Conservation (phyloP, 2,888 invertebrate species). For the Heliconius erato region DNA sequence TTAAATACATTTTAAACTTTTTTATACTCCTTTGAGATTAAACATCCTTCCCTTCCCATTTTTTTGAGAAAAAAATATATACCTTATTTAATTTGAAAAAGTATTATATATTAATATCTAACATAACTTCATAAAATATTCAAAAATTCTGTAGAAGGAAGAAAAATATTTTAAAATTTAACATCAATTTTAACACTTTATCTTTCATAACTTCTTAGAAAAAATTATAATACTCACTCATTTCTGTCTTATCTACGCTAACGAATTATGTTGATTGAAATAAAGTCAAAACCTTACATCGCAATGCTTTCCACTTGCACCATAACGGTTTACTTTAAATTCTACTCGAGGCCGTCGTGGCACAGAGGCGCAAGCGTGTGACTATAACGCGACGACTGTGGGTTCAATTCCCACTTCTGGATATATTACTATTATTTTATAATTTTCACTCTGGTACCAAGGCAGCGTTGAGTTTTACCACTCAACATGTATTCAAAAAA, state of each 20-base stretch:
- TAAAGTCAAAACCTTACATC: too few species aligned
- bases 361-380: too few species aligned
- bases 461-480: too few species aligned
- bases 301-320: not conserved
- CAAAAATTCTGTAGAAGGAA: too few species aligned
- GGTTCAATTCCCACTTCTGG: too few species aligned
- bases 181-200: not conserved
- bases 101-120: not conserved
- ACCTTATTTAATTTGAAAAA: not conserved
- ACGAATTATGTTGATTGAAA: not conserved
- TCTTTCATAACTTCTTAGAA: not conserved
- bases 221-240: not conserved
- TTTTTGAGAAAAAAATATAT: not conserved
- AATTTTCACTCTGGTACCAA: too few species aligned
- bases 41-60: too few species aligned
- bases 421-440: too few species aligned
- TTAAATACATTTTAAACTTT: not conserved
- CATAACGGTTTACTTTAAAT: not conserved
- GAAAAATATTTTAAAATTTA: not conserved
- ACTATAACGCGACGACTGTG: too few species aligned
- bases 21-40: not conserved
- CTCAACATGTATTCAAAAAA: too few species aligned
- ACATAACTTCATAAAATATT: not conserved
- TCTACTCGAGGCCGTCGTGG: too few species aligned
- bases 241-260: not conserved